Percentiles rank a stretch among this genome's conserved stretches.
phyloP scores from a whole-genome alignment of 2,888 invertebrate species.

The Myopa testacea region DNA sequence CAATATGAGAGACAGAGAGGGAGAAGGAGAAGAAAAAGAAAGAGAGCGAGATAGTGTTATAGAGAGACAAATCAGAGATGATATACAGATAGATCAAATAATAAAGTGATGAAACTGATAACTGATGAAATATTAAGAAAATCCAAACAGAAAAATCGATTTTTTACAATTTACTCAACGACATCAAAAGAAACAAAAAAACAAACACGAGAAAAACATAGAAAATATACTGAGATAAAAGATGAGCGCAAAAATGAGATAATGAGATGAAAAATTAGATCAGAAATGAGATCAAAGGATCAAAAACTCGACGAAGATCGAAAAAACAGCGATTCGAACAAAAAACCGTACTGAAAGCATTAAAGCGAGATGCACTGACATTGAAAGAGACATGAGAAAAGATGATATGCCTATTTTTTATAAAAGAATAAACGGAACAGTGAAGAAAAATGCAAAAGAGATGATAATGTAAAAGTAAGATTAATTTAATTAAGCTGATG shows the following conservation, averaged over 20 bases:
- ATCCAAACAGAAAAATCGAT: background rate
- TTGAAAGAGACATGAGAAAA: background rate
- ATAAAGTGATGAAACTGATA: constrained; percentile 47
- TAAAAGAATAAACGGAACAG: constrained; percentile 36
- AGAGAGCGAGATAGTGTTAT: constrained; percentile 40
- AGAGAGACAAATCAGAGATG: constrained; percentile 4
- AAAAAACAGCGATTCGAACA: background rate
- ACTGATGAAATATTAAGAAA: constrained; percentile 44
- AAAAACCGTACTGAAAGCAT: background rate
- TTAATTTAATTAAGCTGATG: constrained; percentile 15
- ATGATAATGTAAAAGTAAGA: constrained; percentile 33
- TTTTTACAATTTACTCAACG: constrained; percentile 28
- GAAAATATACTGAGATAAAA: background rate
- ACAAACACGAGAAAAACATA: constrained; percentile 27
- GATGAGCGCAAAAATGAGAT: no score
- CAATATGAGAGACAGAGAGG: constrained; percentile 29
- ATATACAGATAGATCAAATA: no score
- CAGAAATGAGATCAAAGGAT: background rate
- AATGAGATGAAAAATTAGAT: no score
- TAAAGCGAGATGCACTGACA: background rate
- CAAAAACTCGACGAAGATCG: background rate
- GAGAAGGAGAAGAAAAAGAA: background rate
- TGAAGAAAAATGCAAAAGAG: constrained; percentile 25
- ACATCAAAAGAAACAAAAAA: constrained; percentile 25
- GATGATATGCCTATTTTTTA: constrained; percentile 31